Base-by-base conservation (phyloP, 2,888 invertebrate species). In the Hydropsyche betteni region DNA sequence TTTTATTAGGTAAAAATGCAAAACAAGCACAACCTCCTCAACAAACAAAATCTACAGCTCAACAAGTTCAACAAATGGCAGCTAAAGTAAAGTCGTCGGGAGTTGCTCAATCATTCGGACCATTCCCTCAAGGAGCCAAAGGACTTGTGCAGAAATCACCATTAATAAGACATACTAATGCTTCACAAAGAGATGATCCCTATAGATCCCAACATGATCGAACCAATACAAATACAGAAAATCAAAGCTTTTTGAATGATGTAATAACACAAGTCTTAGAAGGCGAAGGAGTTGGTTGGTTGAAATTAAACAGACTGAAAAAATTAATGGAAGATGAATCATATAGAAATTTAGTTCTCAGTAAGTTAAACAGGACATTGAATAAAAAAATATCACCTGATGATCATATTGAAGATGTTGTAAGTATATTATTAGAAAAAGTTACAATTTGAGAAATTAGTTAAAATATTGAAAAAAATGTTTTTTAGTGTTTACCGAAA, bases 281-380 rank as follows among this genome's bases (percentile, higher is more conserved):
- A 78, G 98, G 98, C 4, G 96, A 97, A 85, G 97, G 97, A 0
- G 95, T 99, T 0, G 97, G 98, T 16, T 99, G 99, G 97, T 88
- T 99, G 69, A 97, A 98, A 83, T 87, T 97, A 16, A 96, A 95
- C 82, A 90, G 97, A 34, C 88, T 98, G 70, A 95, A 95, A 83
- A 98, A 97, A 82, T 87, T 99, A 38, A 97, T 99, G 96, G 99
- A 99, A 84, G 99, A 99, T 84, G 99, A 99, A 85, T 98, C 96
- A 68, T 97, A 99, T 85, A 90, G 99, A 51, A 98, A 97, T 83
- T 92, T 99, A 86, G 95, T 98, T 53, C 91, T 99, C 69, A 95
- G 95, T 80, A 96, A 98, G 83, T 88, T 99, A 4, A 99, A 99
- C 84, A 93, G 94, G 81, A 97, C 97, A 72, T 89, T 98, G 75